These are phyloP conservation scores for Sialia sialis DNA, from an alignment of 2,113 vertebrate genomes.

Conservation along the genomic window DNA sequence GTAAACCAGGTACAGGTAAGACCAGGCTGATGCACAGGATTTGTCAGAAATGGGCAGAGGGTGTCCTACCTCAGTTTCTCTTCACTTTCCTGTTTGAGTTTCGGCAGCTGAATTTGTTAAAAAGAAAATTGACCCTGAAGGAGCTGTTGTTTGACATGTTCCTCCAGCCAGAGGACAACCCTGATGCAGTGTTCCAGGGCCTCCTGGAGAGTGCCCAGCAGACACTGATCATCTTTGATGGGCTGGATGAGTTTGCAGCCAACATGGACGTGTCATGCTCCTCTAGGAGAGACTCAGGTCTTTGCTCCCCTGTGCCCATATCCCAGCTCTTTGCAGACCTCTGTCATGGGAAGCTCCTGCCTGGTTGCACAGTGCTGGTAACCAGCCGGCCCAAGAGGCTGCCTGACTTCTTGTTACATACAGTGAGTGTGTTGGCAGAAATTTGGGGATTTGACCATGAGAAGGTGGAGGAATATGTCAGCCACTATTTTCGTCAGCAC, in stretches of 20 bases:
- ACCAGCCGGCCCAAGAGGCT: constrained; percentile 80
- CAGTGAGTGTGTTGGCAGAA: constrained; percentile 68
- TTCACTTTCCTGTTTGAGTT: constrained; percentile 89
- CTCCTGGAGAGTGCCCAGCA: constrained; percentile 75
- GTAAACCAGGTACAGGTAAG: constrained; percentile 87
- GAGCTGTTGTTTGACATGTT: constrained; percentile 84
- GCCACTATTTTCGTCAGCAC: constrained; percentile 71
- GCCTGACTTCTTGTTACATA: constrained; percentile 59
- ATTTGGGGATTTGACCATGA: constrained; percentile 79
- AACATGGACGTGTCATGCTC: background rate
- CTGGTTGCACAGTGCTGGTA: constrained; percentile 82
- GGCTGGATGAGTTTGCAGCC: constrained; percentile 83
- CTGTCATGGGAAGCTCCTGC: constrained; percentile 78
- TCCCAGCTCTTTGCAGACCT: constrained; percentile 79
- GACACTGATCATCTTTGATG: constrained; percentile 86
- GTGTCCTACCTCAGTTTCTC: constrained; percentile 72
- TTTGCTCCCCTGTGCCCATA: constrained; percentile 35
- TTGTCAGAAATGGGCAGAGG: constrained; percentile 80
- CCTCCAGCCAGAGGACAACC: constrained; percentile 60
- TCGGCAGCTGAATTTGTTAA: constrained; percentile 82
- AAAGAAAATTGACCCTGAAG: constrained; percentile 71
- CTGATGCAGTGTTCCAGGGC: constrained; percentile 71
- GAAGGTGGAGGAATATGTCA: constrained; percentile 76
- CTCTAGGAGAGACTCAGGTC: background rate
- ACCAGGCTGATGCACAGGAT: constrained; percentile 78